phyloP scores from a whole-genome alignment of 2,797 vertebrate genomes.

The Micropoecilia bifurca region DNA sequence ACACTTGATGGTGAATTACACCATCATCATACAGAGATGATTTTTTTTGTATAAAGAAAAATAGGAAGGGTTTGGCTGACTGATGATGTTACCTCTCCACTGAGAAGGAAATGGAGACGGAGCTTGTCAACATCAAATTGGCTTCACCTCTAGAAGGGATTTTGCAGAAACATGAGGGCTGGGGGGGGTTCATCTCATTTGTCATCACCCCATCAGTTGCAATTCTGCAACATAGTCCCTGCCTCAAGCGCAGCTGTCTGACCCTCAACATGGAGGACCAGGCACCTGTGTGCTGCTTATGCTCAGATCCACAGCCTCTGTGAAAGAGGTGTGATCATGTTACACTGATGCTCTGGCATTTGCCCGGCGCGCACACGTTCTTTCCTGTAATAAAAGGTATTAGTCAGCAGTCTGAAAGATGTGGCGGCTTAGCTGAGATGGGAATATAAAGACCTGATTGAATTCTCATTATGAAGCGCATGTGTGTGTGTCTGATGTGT shows the following conservation, averaged over 20 bases:
- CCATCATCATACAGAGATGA: constrained; percentile 26
- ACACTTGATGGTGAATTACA: constrained; percentile 32
- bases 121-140: constrained; percentile 75
- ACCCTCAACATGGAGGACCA: constrained; percentile 42
- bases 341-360: constrained; percentile 46
- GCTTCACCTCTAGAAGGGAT: constrained; percentile 69
- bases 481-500: constrained; percentile 18
- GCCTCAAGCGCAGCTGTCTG: constrained; percentile 45
- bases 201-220: constrained; percentile 80
- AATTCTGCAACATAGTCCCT: constrained; percentile 60
- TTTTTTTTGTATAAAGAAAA: constrained; percentile 12
- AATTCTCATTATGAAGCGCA: constrained; percentile 30
- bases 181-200: constrained; percentile 70
- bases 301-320: constrained; percentile 23
- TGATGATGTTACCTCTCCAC: constrained; percentile 88
- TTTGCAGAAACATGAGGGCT: constrained; percentile 1
- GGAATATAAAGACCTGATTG: constrained; percentile 49
- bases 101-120: constrained; percentile 83
- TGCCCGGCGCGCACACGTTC: constrained; percentile 26
- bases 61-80: constrained; percentile 43
- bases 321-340: constrained; percentile 49
- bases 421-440: constrained; percentile 15
- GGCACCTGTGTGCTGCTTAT: constrained; percentile 62
- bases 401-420: constrained; percentile 26
- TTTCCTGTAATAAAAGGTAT: constrained; percentile 42